Base-by-base conservation (phyloP, 2,888 invertebrate genomes). In the Gasteruption jaculator region DNA sequence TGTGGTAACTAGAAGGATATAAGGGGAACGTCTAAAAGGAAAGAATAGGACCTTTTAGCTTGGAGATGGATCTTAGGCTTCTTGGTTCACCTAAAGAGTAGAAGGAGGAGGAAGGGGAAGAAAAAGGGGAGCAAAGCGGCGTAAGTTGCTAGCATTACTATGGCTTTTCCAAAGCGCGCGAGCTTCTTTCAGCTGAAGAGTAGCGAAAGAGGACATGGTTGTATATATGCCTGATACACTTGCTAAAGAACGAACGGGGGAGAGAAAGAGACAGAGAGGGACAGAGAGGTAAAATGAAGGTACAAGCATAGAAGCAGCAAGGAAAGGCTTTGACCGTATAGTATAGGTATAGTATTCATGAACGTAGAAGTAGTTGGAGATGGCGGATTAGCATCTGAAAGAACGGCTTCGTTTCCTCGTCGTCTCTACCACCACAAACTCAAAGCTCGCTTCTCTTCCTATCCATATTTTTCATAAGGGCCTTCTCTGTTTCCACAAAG, bases 321-420 rank as follows among this genome's bases (percentile, higher is more conserved):
- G n/a, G n/a, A n/a, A 47, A 56, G 50, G 60, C 66, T 65, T 65
- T 65, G 66, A 63, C 64, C 67, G 58, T 65, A 66, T n/a, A n/a
- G n/a, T n/a, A n/a, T n/a, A n/a, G n/a, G n/a, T n/a, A n/a, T n/a
- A 60, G 60, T 64, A 67, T 68, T 67, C 66, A 65, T 63, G 63
- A 63, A 61, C 60, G 57, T 54, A 59, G 63, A 53, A n/a, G n/a
- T n/a, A n/a, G n/a, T n/a, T n/a, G n/a, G n/a, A n/a, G 54, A 58
- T 57, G 58, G 49, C 53, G 60, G 60, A 68, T 68, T 68, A 68
- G 64, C 68, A 68, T 68, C 65, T 68, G 66, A 68, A 68, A 68
- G 68, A 68, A 65, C 63, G 62, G 62, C 63, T 63, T 61, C 21
- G 14, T 18, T 25, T 20, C 18, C 36, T 32, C 38, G 12, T 20